Conservation (phyloP, 2,113 vertebrate genomes). For the Heterotis niloticus region DNA sequence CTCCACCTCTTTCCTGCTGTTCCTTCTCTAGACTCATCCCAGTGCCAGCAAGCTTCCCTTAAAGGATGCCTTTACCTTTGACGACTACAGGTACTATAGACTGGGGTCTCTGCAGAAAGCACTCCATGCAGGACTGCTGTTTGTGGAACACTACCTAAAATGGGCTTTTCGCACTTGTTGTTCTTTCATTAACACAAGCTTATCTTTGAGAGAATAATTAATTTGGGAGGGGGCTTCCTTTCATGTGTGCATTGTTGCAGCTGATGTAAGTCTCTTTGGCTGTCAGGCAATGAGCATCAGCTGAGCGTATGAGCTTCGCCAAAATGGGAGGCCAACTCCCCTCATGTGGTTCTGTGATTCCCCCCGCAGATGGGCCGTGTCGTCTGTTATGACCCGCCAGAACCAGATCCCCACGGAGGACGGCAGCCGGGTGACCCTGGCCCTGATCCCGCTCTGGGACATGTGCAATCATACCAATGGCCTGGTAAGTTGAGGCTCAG, state of each 20-base stretch:
- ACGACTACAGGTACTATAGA: conserved; percentile 91
- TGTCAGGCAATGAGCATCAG: neutral
- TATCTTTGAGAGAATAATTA: conserved; percentile 54
- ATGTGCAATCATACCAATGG: conserved; percentile 99
- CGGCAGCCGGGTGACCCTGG: conserved; percentile 87
- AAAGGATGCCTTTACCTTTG: conserved; percentile 96
- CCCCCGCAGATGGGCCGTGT: conserved; percentile 85
- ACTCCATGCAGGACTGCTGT: neutral
- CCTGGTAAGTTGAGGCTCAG: conserved; percentile 68
- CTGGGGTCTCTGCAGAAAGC: conserved; percentile 25
- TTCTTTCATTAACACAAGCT: conserved; percentile 52
- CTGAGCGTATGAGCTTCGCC: too few species aligned
- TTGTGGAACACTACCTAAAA: conserved; percentile 29
- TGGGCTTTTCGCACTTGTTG: conserved; percentile 42
- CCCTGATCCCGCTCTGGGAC: conserved; percentile 95
- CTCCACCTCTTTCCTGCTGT: conserved; percentile 48
- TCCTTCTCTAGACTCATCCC: conserved; percentile 83
- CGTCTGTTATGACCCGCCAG: conserved; percentile 96
- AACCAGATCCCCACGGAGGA: conserved; percentile 98
- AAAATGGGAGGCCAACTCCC: neutral
- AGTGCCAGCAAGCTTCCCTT: conserved; percentile 92
- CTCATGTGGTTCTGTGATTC: conserved; percentile 10
- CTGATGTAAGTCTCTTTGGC: conserved; percentile 24
- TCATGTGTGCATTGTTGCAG: conserved; percentile 37
- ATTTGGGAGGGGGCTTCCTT: conserved; percentile 37